Conservation (phyloP, 2,113 vertebrate species). For the Cygnus atratus region DNA sequence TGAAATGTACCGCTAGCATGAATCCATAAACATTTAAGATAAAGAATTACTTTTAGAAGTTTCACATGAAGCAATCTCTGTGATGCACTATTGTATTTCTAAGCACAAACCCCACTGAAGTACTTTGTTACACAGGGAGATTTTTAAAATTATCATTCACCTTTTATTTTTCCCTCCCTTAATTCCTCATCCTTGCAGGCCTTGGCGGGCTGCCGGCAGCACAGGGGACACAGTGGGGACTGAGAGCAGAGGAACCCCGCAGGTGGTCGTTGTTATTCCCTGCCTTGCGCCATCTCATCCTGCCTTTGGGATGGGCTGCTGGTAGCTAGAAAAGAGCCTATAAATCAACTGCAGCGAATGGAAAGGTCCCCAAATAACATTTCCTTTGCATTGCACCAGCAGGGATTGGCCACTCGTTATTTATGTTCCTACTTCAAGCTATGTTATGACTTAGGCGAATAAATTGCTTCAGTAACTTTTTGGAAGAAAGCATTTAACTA, state of each 20-base stretch:
- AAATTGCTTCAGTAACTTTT: neutral
- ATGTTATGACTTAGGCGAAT: neutral
- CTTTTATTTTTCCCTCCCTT: neutral
- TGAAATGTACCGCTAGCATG: neutral
- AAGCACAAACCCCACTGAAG: neutral
- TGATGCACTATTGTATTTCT: neutral
- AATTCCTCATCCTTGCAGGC: neutral
- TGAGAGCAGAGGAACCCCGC: neutral
- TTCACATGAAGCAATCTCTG: neutral
- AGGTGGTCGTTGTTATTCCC: neutral
- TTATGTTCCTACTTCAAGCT: neutral
- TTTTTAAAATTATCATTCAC: neutral
- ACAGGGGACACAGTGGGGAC: neutral
- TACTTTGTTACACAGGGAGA: neutral
- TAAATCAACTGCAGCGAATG: neutral
- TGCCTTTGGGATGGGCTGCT: neutral
- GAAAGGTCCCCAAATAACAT: neutral
- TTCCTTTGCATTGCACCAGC: neutral
- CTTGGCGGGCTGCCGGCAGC: neutral
- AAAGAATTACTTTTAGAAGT: neutral
- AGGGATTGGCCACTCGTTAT: neutral
- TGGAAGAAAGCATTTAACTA: neutral
- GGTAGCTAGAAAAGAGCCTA: neutral
- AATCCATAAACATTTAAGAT: neutral
- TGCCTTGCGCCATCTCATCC: conserved; percentile 19